phyloP scores from a whole-genome alignment of 53 echinoderm and acorn worm genomes.

The Apostichopus leukothele region DNA sequence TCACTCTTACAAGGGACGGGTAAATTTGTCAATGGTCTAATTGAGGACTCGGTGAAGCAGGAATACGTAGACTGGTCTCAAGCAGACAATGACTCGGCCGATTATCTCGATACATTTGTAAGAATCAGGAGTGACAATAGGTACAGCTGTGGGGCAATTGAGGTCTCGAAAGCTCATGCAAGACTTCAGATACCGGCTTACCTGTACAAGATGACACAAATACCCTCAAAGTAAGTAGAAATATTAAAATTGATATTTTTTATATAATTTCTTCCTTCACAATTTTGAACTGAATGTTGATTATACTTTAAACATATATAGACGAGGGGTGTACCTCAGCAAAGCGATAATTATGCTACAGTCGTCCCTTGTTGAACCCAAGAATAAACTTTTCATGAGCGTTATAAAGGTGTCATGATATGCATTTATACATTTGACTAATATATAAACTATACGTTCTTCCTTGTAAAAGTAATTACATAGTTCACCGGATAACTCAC shows the following conservation, averaged over 20 bases:
- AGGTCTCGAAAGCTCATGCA: conserved; percentile 39
- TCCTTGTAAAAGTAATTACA: no score
- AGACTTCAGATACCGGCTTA: conserved; percentile 28
- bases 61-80: conserved; percentile 59
- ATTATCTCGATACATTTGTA: conserved; percentile 47
- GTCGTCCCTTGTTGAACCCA: no score
- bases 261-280: neutral
- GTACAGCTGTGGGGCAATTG: conserved; percentile 45
- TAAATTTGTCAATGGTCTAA: neutral
- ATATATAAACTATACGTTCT: no score
- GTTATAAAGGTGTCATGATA: no score
- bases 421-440: no score
- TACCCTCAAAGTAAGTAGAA: conserved; percentile 48
- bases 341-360: no score
- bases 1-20: conserved; percentile 8
- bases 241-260: neutral
- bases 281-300: no score
- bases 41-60: conserved; percentile 15
- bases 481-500: no score
- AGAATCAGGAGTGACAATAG: conserved; percentile 33
- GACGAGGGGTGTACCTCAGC: no score
- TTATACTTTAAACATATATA: no score
- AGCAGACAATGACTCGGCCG: conserved; percentile 56
- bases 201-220: conserved; percentile 56
- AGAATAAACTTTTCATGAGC: no score